phyloP scores from a whole-genome alignment of 2,888 invertebrate species.

The Tanaodytes sp. region DNA sequence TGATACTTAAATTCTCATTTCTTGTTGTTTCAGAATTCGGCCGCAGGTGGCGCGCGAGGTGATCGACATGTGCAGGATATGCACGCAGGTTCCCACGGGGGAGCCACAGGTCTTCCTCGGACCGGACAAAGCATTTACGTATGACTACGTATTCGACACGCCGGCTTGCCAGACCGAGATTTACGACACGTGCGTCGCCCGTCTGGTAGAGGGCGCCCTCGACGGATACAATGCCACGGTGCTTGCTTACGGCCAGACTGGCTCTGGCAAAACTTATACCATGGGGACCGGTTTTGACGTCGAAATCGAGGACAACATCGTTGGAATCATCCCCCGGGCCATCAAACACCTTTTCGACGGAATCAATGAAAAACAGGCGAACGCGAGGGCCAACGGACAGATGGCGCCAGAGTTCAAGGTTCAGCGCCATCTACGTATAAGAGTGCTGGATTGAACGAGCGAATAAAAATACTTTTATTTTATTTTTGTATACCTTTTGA shows the following conservation, averaged over 20 bases:
- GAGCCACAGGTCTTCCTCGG: constrained; percentile 95
- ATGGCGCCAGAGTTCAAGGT: constrained; percentile 83
- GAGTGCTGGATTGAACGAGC: no score
- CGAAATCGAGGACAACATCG: constrained; percentile 67
- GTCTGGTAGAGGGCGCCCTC: constrained; percentile 91
- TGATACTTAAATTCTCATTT: neutral
- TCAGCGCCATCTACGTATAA: no score
- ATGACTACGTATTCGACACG: constrained; percentile 95
- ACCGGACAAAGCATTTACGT: constrained; percentile 95
- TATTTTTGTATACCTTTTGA: no score
- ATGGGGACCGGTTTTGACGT: constrained; percentile 99
- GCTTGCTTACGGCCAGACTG: constrained; percentile 89
- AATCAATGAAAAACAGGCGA: constrained; percentile 78
- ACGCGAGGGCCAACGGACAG: constrained; percentile 78
- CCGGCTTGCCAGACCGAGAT: constrained; percentile 82
- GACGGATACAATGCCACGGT: constrained; percentile 99
- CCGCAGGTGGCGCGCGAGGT: constrained; percentile 94
- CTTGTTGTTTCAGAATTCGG: constrained; percentile 82
- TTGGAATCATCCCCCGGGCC: constrained; percentile 95
- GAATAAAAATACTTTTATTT: no score
- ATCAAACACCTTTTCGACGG: constrained; percentile 92
- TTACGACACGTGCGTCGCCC: constrained; percentile 87
- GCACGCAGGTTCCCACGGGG: constrained; percentile 84
- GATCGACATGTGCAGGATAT: constrained; percentile 95
- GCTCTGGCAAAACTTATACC: constrained; percentile 98